These are phyloP conservation scores for Malurus elegans DNA, from an alignment of 2,113 vertebrate species.

Conservation along the genomic window DNA sequence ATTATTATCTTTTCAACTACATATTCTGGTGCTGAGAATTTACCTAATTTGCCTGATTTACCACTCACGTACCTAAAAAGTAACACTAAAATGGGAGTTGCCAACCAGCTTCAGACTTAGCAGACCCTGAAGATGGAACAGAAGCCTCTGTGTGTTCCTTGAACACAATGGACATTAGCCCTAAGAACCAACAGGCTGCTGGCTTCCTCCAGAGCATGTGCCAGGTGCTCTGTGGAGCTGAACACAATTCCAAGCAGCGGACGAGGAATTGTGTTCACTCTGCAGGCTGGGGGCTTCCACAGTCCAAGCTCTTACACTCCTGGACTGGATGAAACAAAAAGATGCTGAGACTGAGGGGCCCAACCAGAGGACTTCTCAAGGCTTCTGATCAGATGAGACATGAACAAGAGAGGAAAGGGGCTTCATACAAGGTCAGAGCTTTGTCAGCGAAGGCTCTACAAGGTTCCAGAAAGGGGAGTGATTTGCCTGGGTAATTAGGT, in stretches of 20 bases:
- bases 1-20: neutral
- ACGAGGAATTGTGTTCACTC: neutral
- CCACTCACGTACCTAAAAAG: neutral
- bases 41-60: neutral
- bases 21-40: neutral
- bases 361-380: neutral
- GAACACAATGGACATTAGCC: neutral
- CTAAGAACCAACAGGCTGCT: neutral
- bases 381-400: neutral
- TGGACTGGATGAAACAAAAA: neutral
- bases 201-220: rapidly evolving
- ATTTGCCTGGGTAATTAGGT: conserved; percentile 55
- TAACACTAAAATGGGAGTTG: neutral
- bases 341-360: neutral
- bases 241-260: rapidly evolving
- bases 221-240: neutral
- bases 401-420: neutral
- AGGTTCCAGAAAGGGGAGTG: neutral
- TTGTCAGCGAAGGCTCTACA: neutral
- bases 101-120: neutral
- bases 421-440: neutral
- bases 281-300: neutral
- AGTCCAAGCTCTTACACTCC: neutral
- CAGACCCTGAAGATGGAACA: neutral
- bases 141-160: neutral